These are phyloP conservation scores for Onchidella celtica DNA, from an alignment of 2,888 invertebrate genomes.

Conservation along the genomic window DNA sequence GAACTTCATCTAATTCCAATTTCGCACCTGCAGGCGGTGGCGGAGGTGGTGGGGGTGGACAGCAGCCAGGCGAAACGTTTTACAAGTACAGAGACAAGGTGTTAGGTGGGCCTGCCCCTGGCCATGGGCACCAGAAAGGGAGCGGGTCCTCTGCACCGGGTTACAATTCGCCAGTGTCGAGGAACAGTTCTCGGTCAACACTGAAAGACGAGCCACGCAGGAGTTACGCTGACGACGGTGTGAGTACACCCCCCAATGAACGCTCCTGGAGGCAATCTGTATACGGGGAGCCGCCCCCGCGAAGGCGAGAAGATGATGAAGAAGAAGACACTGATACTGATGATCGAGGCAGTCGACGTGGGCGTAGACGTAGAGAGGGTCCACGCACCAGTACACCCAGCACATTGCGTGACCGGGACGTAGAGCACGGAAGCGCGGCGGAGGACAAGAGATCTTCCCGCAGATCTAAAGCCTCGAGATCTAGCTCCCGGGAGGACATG, in stretches of 20 bases:
- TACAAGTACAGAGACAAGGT: conserved; percentile 69
- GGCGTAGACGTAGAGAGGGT: conserved; percentile 58
- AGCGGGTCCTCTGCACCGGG: conserved; percentile 21
- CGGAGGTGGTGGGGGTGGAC: conserved; percentile 29
- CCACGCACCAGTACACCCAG: conserved; percentile 69
- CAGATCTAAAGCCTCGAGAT: conserved; percentile 61
- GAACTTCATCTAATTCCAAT: conserved; percentile 49
- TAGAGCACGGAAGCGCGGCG: conserved; percentile 53
- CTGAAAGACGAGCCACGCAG: conserved; percentile 53
- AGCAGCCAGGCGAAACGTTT: conserved; percentile 58
- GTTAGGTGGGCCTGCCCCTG: conserved; percentile 53
- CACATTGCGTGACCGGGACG: conserved; percentile 46
- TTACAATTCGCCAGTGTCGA: conserved; percentile 38
- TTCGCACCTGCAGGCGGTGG: conserved; percentile 47
- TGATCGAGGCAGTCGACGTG: conserved; percentile 57
- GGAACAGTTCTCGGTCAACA: conserved; percentile 54
- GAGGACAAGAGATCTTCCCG: conserved; percentile 57
- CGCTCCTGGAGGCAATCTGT: conserved; percentile 71
- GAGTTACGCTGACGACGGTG: conserved; percentile 58
- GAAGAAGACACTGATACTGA: conserved; percentile 59
- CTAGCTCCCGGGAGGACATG: conserved; percentile 71
- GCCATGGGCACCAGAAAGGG: conserved; percentile 21
- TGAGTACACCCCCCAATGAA: conserved; percentile 67
- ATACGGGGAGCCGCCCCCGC: conserved; percentile 65
- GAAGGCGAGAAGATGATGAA: conserved; percentile 41